Conservation (phyloP, 2,113 vertebrate species). For the Polypterus senegalus region DNA sequence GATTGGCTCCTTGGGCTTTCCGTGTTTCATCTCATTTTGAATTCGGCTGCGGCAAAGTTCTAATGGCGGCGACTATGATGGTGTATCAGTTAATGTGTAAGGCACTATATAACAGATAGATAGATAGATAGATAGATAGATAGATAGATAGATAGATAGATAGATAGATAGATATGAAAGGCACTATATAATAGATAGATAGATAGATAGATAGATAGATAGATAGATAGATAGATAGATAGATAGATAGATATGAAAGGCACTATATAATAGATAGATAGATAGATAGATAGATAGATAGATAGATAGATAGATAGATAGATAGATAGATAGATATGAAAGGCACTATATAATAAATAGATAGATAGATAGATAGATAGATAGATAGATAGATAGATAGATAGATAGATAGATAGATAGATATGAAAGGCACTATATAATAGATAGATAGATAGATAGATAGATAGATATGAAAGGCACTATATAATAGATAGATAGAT, state of each 20-base stretch:
- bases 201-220: neutral
- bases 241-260: conserved; percentile 1
- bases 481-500: neutral
- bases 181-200: neutral
- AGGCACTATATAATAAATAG: neutral
- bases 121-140: no score
- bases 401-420: no score
- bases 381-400: no score
- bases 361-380: neutral
- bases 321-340: neutral
- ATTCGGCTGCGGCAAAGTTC: no score
- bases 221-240: neutral
- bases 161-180: neutral
- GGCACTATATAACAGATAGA: no score
- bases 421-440: no score
- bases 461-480: neutral
- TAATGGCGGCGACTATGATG: no score
- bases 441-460: neutral
- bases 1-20: no score
- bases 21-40: no score
- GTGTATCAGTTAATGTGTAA: no score
- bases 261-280: conserved; percentile 1
- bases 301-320: neutral
- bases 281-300: conserved; percentile 1
- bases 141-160: conserved; percentile 5